Conservation (phyloP, 2,888 invertebrate species). For the Lagria hirta region DNA sequence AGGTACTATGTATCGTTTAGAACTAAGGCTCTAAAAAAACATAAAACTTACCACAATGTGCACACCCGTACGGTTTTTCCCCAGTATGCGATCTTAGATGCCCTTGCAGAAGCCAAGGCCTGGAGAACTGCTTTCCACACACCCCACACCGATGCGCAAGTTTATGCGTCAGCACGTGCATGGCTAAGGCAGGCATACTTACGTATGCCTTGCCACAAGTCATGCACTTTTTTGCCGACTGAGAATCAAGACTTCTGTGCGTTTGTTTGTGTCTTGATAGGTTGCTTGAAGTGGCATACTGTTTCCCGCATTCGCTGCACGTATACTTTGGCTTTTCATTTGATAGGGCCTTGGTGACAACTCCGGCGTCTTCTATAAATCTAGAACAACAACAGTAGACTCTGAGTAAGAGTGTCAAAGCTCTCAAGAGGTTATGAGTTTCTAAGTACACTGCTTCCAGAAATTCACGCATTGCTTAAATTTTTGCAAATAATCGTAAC, state of each 20-base stretch:
- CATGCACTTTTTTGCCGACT: slow-evolving; percentile 91
- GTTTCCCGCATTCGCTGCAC: slow-evolving; percentile 87
- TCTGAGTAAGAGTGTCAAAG: no score
- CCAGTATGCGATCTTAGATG: slow-evolving; percentile 89
- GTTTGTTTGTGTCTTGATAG: slow-evolving; percentile 89
- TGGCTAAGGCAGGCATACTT: slow-evolving; percentile 95
- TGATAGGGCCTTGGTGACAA: slow-evolving; percentile 34
- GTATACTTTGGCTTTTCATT: slow-evolving; percentile 61
- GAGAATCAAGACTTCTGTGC: slow-evolving; percentile 89
- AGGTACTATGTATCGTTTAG: no score
- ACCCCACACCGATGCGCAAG: slow-evolving; percentile 88
- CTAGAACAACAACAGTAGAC: no score
- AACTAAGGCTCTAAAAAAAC: no score
- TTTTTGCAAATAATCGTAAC: no score
- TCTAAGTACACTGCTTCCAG: no score
- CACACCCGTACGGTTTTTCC: slow-evolving; percentile 91
- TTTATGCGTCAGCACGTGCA: slow-evolving; percentile 91
- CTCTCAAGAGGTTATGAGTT: no score
- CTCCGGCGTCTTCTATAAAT: slow-evolving; percentile 39
- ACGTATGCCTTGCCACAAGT: slow-evolving; percentile 97
- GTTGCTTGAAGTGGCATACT: slow-evolving; percentile 89
- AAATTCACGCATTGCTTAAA: no score
- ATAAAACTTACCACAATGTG: slow-evolving; percentile 88
- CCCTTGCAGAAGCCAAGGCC: slow-evolving; percentile 93
- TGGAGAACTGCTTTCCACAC: slow-evolving; percentile 94